A percentile compares a stretch with the other conserved stretches of the same genome.
phyloP scores from a whole-genome alignment of 2,113 vertebrate genomes.

The Heterochromis multidens region DNA sequence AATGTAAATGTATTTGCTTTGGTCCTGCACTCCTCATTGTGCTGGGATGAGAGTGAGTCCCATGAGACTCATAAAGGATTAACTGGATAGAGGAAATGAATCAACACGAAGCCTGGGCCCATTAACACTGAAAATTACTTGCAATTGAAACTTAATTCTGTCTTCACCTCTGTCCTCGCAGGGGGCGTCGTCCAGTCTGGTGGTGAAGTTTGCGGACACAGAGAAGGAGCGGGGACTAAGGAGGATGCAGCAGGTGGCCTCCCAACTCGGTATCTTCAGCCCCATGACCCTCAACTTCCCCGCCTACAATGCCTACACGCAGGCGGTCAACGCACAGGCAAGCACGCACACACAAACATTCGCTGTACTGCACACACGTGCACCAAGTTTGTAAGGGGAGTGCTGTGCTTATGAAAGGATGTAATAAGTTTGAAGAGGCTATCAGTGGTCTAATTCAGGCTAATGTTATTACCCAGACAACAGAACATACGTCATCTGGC shows the following conservation, averaged over 20 bases:
- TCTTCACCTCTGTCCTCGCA: conserved; percentile 39
- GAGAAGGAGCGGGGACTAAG: conserved; percentile 89
- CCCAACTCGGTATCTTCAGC: conserved; percentile 89
- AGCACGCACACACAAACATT: conserved; percentile 22
- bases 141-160: neutral
- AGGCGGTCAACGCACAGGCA: conserved; percentile 82
- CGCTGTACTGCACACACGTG: neutral
- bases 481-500: conserved; percentile 74
- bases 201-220: conserved; percentile 92
- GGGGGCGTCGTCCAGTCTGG: conserved; percentile 91
- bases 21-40: neutral
- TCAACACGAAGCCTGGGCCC: neutral
- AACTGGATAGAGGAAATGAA: neutral
- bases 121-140: neutral
- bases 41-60: neutral
- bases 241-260: conserved; percentile 91
- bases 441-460: conserved; percentile 71
- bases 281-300: conserved; percentile 89
- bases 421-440: conserved; percentile 73
- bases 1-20: neutral
- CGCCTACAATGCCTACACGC: conserved; percentile 89
- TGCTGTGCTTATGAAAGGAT: conserved; percentile 67
- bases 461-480: conserved; percentile 72
- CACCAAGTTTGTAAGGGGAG: conserved; percentile 36
- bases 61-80: neutral